Conservation (phyloP, 2,797 vertebrate species). For the Carduelis carduelis region DNA sequence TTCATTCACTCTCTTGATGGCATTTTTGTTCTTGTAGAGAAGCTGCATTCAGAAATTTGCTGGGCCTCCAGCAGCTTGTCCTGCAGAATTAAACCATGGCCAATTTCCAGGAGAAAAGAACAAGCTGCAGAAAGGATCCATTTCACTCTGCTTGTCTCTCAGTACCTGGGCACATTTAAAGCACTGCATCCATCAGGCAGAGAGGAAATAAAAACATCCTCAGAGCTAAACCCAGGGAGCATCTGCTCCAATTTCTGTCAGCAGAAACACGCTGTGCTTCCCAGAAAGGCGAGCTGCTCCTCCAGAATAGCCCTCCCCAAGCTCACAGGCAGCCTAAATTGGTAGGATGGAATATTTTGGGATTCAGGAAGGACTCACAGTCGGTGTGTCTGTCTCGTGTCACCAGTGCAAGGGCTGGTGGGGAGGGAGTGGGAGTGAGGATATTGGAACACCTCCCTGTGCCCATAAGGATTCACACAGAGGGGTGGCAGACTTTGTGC, state of each 20-base stretch:
- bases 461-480: not conserved
- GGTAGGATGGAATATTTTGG: not conserved
- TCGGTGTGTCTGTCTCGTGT: not conserved
- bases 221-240: not conserved
- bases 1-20: not conserved
- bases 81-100: not conserved
- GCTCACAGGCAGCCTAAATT: not conserved
- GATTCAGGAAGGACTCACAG: not conserved
- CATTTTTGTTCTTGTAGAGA: not conserved
- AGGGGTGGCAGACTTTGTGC: not conserved
- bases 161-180: not conserved
- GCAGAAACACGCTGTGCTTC: not conserved
- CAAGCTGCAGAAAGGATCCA: not conserved
- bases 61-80: not conserved
- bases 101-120: not conserved
- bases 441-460: not conserved
- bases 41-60: not conserved
- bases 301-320: not conserved
- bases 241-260: not conserved
- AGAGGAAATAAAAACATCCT: not conserved
- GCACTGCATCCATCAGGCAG: not conserved
- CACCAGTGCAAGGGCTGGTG: not conserved
- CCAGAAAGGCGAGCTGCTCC: not conserved
- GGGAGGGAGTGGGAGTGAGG: not conserved
- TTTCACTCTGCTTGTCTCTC: not conserved